Conservation (phyloP, 2,888 invertebrate species). For the Callyntrura guangdongensis region DNA sequence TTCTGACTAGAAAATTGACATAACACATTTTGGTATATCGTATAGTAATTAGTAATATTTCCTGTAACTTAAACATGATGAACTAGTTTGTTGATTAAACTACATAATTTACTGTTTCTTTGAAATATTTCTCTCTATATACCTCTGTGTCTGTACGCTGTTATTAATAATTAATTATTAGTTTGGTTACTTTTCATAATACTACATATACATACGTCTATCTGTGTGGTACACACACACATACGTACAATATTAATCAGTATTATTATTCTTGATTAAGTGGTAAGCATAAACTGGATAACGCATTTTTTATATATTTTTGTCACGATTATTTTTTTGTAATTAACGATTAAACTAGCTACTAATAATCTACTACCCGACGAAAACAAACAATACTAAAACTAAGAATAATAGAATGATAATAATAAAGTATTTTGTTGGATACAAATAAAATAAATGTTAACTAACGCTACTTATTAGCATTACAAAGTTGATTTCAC, state of each 20-base stretch:
- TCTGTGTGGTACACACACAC: neutral
- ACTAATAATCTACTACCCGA: slow-evolving; percentile 27
- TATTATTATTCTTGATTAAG: slow-evolving; percentile 16
- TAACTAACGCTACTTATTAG: slow-evolving; percentile 10
- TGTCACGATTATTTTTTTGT: slow-evolving; percentile 12
- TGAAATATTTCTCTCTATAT: slow-evolving; percentile 32
- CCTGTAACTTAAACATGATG: slow-evolving; percentile 71
- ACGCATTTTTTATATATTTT: slow-evolving; percentile 52
- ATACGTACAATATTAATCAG: neutral
- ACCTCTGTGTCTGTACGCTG: slow-evolving; percentile 48
- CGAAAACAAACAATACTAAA: slow-evolving; percentile 6
- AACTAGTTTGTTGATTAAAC: slow-evolving; percentile 60
- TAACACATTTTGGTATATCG: slow-evolving; percentile 79
- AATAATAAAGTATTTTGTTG: slow-evolving; percentile 8
- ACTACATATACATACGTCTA: neutral
- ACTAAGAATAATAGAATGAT: neutral
- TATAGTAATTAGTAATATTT: slow-evolving; percentile 53
- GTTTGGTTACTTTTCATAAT: slow-evolving; percentile 22
- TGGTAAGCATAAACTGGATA: slow-evolving; percentile 68
- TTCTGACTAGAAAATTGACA: slow-evolving; percentile 80
- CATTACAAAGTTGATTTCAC: slow-evolving; percentile 28
- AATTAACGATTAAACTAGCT: neutral
- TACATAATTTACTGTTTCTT: slow-evolving; percentile 37
- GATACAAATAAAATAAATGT: slow-evolving; percentile 2
- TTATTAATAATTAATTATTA: slow-evolving; percentile 16